Evolutionary conservation across 1,140 invertebrate genomes (phyloP), one percentile per base, ranked within the genome.

Genomic region (Aphaenogaster rudis): DNA sequence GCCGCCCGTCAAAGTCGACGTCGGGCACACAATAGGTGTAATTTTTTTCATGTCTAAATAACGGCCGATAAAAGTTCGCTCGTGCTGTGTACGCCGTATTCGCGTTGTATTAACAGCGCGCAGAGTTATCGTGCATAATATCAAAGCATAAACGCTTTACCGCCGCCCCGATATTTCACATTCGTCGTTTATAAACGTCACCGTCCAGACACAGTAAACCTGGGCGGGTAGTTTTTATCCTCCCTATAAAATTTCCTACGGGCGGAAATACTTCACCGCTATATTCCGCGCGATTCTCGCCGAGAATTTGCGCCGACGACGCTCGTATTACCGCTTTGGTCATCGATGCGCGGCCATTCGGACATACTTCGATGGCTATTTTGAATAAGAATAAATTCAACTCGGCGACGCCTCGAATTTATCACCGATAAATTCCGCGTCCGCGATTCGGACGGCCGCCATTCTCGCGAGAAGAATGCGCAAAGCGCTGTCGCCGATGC

Each of bases 381-480:
- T 87, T 84, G 86, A 84, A 87, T 87, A 84, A 87, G 86, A 87
- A 84, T 84, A 80, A 71, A 80, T 74, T 84, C 79, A 64, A 76
- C 80, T 59, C 86, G 52, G 33, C 79, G 86, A 64, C 52, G 79
- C 69, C 67, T 69, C 71, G 71, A 86, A 86, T 88, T 78, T 86
- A 88, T 88, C 66, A 71, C 42, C 72, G 48, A 88, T 88, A 77
- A 72, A 86, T 86, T 86, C 15, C 64, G 21, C 54, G 39, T 78
- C 13, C 50, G 28, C 69, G 71, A 39, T 50, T 28, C 11, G 11
- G n/a, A n/a, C 66, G n/a, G 21, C 3, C 69, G 54, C 78, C 69
- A 71, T 80, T 81, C 77, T 28, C 57, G n/a, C 33, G 8, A 67
- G 61, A 74, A 76, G 54, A 84, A 84, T 84, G 69, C 80, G 69